Percentiles rank a stretch among this genome's conserved stretches.
phyloP scores from a whole-genome alignment of 2,888 invertebrate genomes.

The Zele albiditarsus region DNA sequence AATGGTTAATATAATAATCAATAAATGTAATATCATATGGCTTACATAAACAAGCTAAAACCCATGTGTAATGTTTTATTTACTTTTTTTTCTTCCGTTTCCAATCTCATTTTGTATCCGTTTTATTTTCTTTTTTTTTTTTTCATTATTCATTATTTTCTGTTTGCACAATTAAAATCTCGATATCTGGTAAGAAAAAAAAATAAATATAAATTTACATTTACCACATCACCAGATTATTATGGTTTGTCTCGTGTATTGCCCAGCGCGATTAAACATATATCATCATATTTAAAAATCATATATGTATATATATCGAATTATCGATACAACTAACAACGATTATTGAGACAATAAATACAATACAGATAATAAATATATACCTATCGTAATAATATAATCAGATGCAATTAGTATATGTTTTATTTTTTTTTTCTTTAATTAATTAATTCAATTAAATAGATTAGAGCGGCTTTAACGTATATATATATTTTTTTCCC shows the following conservation, averaged over 20 bases:
- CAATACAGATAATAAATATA: slow-evolving; percentile 67
- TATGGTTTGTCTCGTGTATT: slow-evolving; percentile 3
- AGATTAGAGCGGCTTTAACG: slow-evolving; percentile 60
- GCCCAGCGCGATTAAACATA: slow-evolving; percentile 8
- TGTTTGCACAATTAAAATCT: slow-evolving; percentile 25
- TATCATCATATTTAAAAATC: slow-evolving; percentile 12
- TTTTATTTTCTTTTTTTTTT: slow-evolving; percentile 29
- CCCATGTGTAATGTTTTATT: slow-evolving; percentile 41
- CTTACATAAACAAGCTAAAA: slow-evolving; percentile 62
- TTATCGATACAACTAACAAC: slow-evolving; percentile 69
- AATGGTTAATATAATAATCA: slow-evolving; percentile 66
- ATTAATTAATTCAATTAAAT: slow-evolving; percentile 50
- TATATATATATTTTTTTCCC: slow-evolving; percentile 34
- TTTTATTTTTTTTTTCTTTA: slow-evolving; percentile 50
- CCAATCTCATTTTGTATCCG: slow-evolving; percentile 29
- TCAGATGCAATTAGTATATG: slow-evolving; percentile 65
- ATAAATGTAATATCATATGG: slow-evolving; percentile 66
- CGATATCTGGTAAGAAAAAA: slow-evolving; percentile 14
- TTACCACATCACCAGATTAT: not conserved
- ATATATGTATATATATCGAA: slow-evolving; percentile 44
- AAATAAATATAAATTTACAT: not conserved
- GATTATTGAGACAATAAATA: slow-evolving; percentile 70
- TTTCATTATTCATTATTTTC: slow-evolving; percentile 18
- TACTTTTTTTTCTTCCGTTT: slow-evolving; percentile 24
- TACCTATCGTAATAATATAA: slow-evolving; percentile 65